Evolutionary conservation across 1,140 invertebrate genomes (phyloP), one percentile per base, ranked within the genome.

Genomic region (Chelonus insularis): DNA sequence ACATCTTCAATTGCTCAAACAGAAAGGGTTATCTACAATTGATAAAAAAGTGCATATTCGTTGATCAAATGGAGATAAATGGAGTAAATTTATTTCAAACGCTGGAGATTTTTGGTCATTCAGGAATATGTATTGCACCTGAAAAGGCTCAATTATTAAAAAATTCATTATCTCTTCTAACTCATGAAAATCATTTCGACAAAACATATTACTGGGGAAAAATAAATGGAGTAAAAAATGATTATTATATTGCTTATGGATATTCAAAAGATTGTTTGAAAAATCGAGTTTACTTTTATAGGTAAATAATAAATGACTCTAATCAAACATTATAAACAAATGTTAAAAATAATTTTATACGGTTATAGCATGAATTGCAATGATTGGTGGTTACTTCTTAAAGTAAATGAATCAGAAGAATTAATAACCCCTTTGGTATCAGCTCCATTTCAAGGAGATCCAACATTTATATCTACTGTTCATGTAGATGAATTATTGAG

Each of bases 211-310:
- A 91, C 62, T 91, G 89, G 88, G 91, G 90, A 1, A 84, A 85
- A 70, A 86, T 93, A 36, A 83, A 86, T 55, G 90, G 88, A 0
- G 76, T 83, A 0, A 81, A 85, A 39, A 81, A 77, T 4, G 90
- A 92, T 77, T 93, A 92, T 71, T 88, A 89, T 67, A 84, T 93
- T 37, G 86, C 88, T 1, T 91, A 85, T 69, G 90, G 90, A 11
- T 89, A 88, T 59, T 79, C 81, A 14, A 86, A 84, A 43, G 89
- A 92, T 69, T 88, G 85, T 25, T 69, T 91, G 2, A 72, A 77
- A 21, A 86, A 86, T 62, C 83, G 84, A 63, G 84, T 84, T 36
- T 92, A 86, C 74, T 91, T 88, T 73, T 93, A 91, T 69, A 84
- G 82, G 82, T 83, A 75, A 66, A 25, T 4, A 14, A 34, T 8